Evolutionary conservation across 2,797 vertebrate species (phyloP), one percentile per base, ranked within the genome.

Genomic region (Micromesistius poutassou): DNA sequence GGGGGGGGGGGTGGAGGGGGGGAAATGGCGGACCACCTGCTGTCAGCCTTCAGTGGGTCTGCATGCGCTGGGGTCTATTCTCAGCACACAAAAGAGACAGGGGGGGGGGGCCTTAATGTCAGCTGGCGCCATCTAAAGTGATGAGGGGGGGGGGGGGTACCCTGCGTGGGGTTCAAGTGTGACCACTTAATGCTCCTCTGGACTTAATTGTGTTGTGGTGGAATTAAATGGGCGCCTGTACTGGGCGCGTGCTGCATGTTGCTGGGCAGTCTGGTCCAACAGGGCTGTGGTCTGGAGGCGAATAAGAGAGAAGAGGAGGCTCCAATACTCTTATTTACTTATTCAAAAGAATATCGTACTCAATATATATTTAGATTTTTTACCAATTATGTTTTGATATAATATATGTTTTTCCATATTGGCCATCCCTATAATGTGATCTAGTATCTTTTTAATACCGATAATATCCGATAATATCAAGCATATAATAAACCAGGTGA

Each of bases 31-130:
- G 50, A 66, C 77, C 87, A 91, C 81, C 85, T 90, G 87, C 84
- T 86, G 74, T 73, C 72, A 80, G 55, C 76, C 71, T 74, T 89
- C 83, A 81, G 22, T 79, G 5, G 7, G 12, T 76, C 35, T 71
- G 31, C 75, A 46, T 7, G 42, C 38, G 74, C 75, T 42, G n/a
- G 22, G 16, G 7, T 86, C 83, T 91, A 87, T 89, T 88, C 76
- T 83, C 71, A 76, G 80, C 42, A 4, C 80, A 84, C 83, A 86
- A 85, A 83, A 78, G 76, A 33, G 30, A 79, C 76, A 80, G 79
- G 85, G 81, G 79, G 85, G 75, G 85, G 80, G 87, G 87, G 83
- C 72, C 80, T 33, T 33, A 50, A n/a, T n/a, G 77, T 88, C 86
- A 85, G 84, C 78, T 85, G 82, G 81, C 78, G 22, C 80, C 72